A percentile compares a stretch with the other conserved stretches of the same genome.
These are phyloP conservation scores for Origma solitaria DNA, from an alignment of 2,113 vertebrate genomes.

Conservation along the genomic window DNA sequence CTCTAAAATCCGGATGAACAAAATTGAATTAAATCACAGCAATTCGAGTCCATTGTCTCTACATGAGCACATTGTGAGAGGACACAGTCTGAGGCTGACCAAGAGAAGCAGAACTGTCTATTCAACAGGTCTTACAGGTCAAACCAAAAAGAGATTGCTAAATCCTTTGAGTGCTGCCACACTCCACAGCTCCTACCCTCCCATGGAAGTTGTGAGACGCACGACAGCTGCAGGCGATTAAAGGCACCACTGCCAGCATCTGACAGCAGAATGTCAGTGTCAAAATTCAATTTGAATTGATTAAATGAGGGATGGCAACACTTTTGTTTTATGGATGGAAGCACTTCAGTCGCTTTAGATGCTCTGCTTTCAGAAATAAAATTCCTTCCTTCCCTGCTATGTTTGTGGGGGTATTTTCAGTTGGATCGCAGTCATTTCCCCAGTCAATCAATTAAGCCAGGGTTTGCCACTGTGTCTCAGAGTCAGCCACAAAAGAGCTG, in stretches of 20 bases:
- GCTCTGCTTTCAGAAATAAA: constrained; percentile 40
- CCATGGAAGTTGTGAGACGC: neutral
- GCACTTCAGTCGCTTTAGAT: constrained; percentile 45
- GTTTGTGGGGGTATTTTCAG: constrained; percentile 31
- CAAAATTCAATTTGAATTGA: constrained; percentile 56
- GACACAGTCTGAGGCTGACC: neutral
- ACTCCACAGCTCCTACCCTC: neutral
- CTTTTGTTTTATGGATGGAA: constrained; percentile 63
- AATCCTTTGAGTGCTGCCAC: neutral
- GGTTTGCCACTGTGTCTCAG: constrained; percentile 44
- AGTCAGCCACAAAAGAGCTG: constrained; percentile 37
- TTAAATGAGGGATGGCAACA: constrained; percentile 56
- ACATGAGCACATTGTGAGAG: neutral
- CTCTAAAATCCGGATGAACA: neutral
- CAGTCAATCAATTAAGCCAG: constrained; percentile 48
- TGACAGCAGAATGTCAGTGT: constrained; percentile 54
- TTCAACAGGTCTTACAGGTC: constrained; percentile 34
- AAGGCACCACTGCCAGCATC: constrained; percentile 13
- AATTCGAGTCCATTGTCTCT: neutral
- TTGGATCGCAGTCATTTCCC: neutral
- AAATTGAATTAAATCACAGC: neutral
- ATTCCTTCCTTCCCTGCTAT: constrained; percentile 22
- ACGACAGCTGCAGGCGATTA: constrained; percentile 52
- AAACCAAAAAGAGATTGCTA: neutral
- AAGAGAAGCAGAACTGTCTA: neutral